A percentile compares a stretch with the other conserved stretches of the same genome.
These are phyloP conservation scores for Erinaceus europaeus DNA, from an alignment of 2,113 vertebrate species.

Conservation along the genomic window DNA sequence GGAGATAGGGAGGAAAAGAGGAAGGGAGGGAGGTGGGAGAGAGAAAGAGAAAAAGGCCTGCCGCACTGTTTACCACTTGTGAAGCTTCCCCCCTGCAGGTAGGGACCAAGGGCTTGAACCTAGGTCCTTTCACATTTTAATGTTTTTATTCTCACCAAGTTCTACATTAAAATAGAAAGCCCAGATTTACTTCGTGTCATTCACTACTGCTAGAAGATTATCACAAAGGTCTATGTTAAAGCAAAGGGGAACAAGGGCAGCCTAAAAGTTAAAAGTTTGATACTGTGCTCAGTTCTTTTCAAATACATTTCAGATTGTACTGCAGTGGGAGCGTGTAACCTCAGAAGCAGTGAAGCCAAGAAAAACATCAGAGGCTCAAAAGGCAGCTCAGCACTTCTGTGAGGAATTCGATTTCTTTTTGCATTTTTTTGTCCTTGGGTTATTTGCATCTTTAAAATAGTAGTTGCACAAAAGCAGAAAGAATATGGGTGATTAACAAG, in stretches of 20 bases:
- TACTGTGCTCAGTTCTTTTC: conserved; percentile 6
- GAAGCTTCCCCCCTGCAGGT: too few species aligned
- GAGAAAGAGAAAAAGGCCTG: too few species aligned
- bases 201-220: too few species aligned
- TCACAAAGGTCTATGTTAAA: too few species aligned
- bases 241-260: not conserved
- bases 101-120: too few species aligned
- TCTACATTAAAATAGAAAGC: not conserved
- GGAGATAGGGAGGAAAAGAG: too few species aligned
- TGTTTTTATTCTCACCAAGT: not conserved
- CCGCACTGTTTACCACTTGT: too few species aligned
- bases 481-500: not conserved
- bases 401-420: conserved; percentile 67
- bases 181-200: not conserved
- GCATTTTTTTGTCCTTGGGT: not conserved
- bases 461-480: not conserved
- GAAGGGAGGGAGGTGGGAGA: too few species aligned
- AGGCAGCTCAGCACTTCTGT: conserved; percentile 91
- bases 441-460: conserved; percentile 3
- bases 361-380: conserved; percentile 81
- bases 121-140: too few species aligned
- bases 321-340: conserved; percentile 90
- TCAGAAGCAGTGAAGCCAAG: conserved; percentile 82
- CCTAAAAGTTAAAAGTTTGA: not conserved
- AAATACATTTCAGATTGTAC: conserved; percentile 85